Percentiles rank a stretch among this genome's conserved stretches.
These are phyloP conservation scores for Aelia acuminata DNA, from an alignment of 2,888 invertebrate genomes.

Conservation along the genomic window DNA sequence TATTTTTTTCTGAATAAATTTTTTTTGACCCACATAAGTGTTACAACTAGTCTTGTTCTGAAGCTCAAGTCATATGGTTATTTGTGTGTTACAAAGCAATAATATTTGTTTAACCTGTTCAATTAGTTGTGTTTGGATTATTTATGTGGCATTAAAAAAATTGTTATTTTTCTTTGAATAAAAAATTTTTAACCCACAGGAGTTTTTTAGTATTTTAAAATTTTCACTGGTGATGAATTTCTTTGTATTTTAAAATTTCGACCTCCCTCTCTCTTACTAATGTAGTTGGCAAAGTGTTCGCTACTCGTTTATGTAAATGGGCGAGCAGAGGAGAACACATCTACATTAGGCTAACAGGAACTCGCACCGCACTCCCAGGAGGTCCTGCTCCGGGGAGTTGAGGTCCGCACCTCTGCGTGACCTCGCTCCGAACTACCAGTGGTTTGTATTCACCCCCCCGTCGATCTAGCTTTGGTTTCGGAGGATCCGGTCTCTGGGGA, in stretches of 20 bases:
- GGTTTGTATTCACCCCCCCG: neutral
- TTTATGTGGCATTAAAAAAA: too few relatives aligned
- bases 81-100: too few relatives aligned
- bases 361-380: neutral
- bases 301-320: neutral
- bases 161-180: too few relatives aligned
- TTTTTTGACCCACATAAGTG: too few relatives aligned
- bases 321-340: neutral
- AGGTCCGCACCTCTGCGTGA: neutral
- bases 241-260: neutral
- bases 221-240: neutral
- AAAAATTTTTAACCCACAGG: too few relatives aligned
- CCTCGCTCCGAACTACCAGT: neutral
- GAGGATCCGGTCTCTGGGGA: neutral
- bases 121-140: too few relatives aligned
- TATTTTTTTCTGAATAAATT: too few relatives aligned
- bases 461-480: neutral
- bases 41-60: too few relatives aligned
- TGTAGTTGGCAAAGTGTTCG: neutral
- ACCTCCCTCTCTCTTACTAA: too few relatives aligned
- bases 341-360: neutral
- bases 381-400: neutral
- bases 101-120: too few relatives aligned
- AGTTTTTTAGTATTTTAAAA: too few relatives aligned
- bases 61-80: too few relatives aligned